A percentile compares a stretch with the other conserved stretches of the same genome.
Conservation (phyloP, 2,113 vertebrate genomes). For the Diglossa brunneiventris region DNA sequence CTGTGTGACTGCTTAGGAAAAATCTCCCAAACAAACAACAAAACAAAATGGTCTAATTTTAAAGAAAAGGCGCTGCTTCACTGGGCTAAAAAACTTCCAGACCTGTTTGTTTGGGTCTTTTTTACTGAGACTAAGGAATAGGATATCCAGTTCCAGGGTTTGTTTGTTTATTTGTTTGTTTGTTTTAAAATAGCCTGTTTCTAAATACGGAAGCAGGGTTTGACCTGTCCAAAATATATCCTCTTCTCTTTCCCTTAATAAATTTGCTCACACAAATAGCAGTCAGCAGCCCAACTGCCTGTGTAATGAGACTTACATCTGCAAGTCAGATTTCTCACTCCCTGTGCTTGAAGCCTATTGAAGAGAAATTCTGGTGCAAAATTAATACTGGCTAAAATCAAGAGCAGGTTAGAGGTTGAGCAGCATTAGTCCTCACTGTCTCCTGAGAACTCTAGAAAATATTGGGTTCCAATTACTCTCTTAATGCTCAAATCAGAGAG, state of each 20-base stretch:
- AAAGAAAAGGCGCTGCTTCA: not conserved
- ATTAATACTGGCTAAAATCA: not conserved
- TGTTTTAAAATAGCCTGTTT: slow-evolving; percentile 11
- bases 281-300: slow-evolving; percentile 21
- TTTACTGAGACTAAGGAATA: not conserved
- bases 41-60: not conserved
- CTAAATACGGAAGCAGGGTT: not conserved
- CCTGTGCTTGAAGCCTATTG: not conserved
- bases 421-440: not conserved
- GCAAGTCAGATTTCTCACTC: slow-evolving; percentile 23
- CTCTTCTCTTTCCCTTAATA: slow-evolving; percentile 22
- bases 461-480: not conserved
- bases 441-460: not conserved
- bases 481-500: not conserved
- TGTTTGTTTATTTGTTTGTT: not conserved
- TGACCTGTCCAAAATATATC: not conserved
- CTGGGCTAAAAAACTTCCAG: not conserved
- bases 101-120: not conserved
- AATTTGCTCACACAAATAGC: slow-evolving; percentile 35
- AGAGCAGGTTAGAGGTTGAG: not conserved
- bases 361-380: not conserved
- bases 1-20: not conserved
- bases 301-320: slow-evolving; percentile 22
- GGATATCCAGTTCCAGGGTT: not conserved
- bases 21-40: not conserved